A percentile compares a stretch with the other conserved stretches of the same genome.
Evolutionary conservation across 2,797 vertebrate species (phyloP).

Genomic region (Danio kyathit): DNA sequence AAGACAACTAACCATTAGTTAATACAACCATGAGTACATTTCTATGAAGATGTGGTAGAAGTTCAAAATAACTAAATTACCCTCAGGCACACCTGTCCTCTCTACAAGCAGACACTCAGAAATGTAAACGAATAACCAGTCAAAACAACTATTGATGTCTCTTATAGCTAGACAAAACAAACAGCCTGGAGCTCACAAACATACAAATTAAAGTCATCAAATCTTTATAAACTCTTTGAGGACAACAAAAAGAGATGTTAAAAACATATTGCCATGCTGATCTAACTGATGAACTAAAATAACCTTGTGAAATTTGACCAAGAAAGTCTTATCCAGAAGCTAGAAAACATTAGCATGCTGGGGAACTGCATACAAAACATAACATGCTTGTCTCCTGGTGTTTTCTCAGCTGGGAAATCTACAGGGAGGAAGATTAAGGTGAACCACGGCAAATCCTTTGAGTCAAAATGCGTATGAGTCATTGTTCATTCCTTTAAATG

Average conservation of each 20-base stretch:
- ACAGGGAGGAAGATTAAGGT: slow-evolving; percentile 4
- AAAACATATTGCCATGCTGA: not conserved
- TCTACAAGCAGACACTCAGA: not conserved
- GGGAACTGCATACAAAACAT: slow-evolving; percentile 58
- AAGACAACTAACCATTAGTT: not conserved
- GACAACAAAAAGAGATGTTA: not conserved
- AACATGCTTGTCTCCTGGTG: slow-evolving; percentile 72
- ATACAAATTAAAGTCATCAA: not conserved
- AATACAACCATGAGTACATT: not conserved
- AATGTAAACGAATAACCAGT: not conserved
- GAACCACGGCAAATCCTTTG: slow-evolving; percentile 5
- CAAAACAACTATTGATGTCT: slow-evolving; percentile 7
- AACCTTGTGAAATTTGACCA: not conserved
- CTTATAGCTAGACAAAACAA: slow-evolving; percentile 18
- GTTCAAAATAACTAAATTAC: not conserved
- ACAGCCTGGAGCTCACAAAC: not conserved
- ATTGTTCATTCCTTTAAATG: slow-evolving; percentile 16
- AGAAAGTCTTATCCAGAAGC: not conserved
- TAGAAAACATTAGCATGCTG: slow-evolving; percentile 12
- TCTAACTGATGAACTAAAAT: not conserved
- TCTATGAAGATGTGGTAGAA: not conserved
- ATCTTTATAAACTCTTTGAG: slow-evolving; percentile 2
- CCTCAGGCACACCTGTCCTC: not conserved
- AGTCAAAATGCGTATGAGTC: slow-evolving; percentile 15
- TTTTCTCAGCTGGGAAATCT: slow-evolving; percentile 13